These are phyloP conservation scores for Alauda arvensis DNA, from an alignment of 2,797 vertebrate genomes.

Conservation along the genomic window DNA sequence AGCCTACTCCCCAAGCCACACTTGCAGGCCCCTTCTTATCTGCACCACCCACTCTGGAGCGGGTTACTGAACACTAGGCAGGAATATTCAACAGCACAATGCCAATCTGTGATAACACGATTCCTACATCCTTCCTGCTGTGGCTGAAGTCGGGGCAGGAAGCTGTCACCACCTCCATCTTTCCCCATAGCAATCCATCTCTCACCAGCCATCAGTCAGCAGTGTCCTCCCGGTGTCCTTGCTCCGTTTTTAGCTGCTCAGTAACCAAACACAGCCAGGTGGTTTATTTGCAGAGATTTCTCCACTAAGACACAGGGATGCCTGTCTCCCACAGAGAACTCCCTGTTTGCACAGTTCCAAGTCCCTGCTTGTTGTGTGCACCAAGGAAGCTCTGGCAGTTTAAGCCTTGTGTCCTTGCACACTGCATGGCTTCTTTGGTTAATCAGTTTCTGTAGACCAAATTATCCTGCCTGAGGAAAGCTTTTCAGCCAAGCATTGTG, in stretches of 20 bases:
- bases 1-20: neutral
- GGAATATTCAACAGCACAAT: neutral
- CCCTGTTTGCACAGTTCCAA: neutral
- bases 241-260: neutral
- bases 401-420: fast-evolving
- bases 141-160: neutral
- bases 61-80: neutral
- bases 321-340: neutral
- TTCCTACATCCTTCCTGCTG: neutral
- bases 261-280: neutral
- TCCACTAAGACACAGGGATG: neutral
- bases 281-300: neutral
- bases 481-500: neutral
- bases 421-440: neutral
- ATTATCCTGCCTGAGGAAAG: neutral
- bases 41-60: neutral
- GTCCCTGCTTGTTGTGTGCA: neutral
- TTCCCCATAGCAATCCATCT: neutral
- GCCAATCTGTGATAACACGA: fast-evolving
- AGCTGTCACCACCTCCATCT: neutral
- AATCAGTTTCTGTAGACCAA: neutral
- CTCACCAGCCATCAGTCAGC: neutral
- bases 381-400: neutral
- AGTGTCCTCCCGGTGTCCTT: neutral
- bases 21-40: neutral